Conservation (phyloP, 1,140 invertebrate species). For the Drosophila malerkotliana region DNA sequence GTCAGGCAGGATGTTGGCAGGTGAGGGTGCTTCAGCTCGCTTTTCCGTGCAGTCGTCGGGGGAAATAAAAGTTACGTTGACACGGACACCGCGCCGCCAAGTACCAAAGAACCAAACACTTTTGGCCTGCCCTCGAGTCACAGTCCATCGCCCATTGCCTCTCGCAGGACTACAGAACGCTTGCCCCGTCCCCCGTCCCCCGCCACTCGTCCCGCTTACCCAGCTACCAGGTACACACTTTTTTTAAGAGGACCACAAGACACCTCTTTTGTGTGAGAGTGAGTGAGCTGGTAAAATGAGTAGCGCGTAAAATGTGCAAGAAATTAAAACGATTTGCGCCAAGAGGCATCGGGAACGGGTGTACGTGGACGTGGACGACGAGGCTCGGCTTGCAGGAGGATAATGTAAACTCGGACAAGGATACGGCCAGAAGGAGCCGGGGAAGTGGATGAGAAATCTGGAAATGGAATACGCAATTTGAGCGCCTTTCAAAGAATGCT, state of each 20-base stretch:
- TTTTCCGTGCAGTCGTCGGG: slow-evolving; percentile 58
- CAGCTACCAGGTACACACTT: slow-evolving; percentile 23
- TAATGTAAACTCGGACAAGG: slow-evolving; percentile 25
- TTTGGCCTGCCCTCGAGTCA: slow-evolving; percentile 55
- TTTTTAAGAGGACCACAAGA: slow-evolving; percentile 20
- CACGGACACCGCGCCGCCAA: slow-evolving; percentile 69
- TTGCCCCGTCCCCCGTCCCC: neutral
- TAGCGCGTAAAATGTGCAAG: slow-evolving; percentile 67
- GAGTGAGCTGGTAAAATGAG: slow-evolving; percentile 56
- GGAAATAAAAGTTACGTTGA: slow-evolving; percentile 81
- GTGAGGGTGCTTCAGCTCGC: slow-evolving; percentile 34
- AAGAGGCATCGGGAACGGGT: slow-evolving; percentile 29
- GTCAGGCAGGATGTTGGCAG: slow-evolving; percentile 12
- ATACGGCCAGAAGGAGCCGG: slow-evolving; percentile 10
- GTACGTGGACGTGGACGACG: neutral
- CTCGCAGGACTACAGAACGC: slow-evolving; percentile 1
- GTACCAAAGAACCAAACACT: slow-evolving; percentile 65
- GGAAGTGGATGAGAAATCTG: slow-evolving; percentile 32
- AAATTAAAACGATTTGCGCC: slow-evolving; percentile 75
- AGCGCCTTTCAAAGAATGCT: slow-evolving; percentile 32
- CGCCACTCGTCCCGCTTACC: too few species aligned
- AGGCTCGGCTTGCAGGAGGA: neutral
- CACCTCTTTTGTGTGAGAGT: slow-evolving; percentile 23
- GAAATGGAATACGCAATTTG: slow-evolving; percentile 51
- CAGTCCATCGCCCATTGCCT: slow-evolving; percentile 49